Evolutionary conservation across 2,113 vertebrate species (phyloP), one percentile per base, ranked within the genome.

Genomic region (Carassius gibelio): DNA sequence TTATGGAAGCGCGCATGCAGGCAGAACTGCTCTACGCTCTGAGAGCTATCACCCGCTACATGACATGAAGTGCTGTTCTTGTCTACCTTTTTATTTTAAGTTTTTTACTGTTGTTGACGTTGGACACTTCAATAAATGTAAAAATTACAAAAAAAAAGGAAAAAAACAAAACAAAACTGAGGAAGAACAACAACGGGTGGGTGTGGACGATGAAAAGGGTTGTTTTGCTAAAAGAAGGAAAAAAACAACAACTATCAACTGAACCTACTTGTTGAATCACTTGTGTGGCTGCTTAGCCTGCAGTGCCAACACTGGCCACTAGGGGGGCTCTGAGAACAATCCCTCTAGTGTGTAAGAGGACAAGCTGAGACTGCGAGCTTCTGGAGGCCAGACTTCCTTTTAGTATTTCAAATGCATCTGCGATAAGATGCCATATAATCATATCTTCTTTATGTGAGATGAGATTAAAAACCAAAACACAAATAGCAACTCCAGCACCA

Each of bases 1-100:
- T 99, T 95, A 97, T 99, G 97, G 98, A 99, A 99, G 98, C 98
- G 92, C 96, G 98, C 91, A 99, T 99, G 97, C 98, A 99, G 93
- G 98, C 98, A 23, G 98, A 99, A 95, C 96, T 99, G 89, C 97
- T 99, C 92, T 99, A 99, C 61, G 98, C 97, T 97, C 97, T 99
- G 94, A 97, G 97, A 97, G 98, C 98, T 93, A 98, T 99, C 92
- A 99, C 98, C 89, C 96, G 96, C 94, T 98, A 99, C 89, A 99
- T 99, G 97, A 99, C 98, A 96, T 99, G 97, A 99, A 94, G 94
- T 92, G 93, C 93, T 93, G 91, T 91, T 85, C 89, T 80, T 64
- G 75, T 91, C 92, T 84, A 48, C 10, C 45, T 48, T 93, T 89
- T 89, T 92, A 21, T 15, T 10, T 8, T 3, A 4, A 23, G 81